A percentile compares a stretch with the other conserved stretches of the same genome.
These are phyloP conservation scores for Xenops minutus DNA, from an alignment of 2,797 vertebrate genomes.

Conservation along the genomic window DNA sequence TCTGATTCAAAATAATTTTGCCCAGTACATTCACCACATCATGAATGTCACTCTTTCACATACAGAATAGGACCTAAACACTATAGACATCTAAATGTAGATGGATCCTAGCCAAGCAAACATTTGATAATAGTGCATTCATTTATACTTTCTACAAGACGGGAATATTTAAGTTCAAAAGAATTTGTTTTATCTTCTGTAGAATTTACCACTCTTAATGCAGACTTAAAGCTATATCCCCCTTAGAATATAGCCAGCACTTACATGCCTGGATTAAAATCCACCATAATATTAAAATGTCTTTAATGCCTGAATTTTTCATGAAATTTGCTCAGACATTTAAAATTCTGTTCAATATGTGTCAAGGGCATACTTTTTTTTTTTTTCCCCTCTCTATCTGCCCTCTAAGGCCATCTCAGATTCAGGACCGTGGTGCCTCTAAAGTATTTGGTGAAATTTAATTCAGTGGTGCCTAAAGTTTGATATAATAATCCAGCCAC, in stretches of 20 bases:
- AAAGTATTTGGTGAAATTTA: background rate
- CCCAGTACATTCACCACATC: background rate
- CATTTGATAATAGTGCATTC: background rate
- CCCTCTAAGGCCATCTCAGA: background rate
- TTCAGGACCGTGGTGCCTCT: background rate
- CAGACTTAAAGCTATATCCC: background rate
- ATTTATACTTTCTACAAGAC: background rate
- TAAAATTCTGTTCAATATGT: background rate
- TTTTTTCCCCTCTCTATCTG: background rate
- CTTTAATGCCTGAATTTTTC: background rate
- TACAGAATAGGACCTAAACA: background rate
- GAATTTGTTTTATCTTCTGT: background rate
- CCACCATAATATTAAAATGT: background rate
- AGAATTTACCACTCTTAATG: background rate
- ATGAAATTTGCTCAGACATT: background rate
- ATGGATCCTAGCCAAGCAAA: background rate
- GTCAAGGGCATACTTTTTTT: background rate
- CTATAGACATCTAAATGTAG: background rate
- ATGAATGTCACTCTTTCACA: background rate
- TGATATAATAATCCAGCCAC: background rate
- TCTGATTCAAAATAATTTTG: background rate
- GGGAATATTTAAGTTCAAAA: background rate
- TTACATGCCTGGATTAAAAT: background rate
- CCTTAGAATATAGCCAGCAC: background rate
- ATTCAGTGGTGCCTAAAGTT: background rate